These are phyloP conservation scores for Pipra filicauda DNA, from an alignment of 2,113 vertebrate genomes.

Conservation along the genomic window DNA sequence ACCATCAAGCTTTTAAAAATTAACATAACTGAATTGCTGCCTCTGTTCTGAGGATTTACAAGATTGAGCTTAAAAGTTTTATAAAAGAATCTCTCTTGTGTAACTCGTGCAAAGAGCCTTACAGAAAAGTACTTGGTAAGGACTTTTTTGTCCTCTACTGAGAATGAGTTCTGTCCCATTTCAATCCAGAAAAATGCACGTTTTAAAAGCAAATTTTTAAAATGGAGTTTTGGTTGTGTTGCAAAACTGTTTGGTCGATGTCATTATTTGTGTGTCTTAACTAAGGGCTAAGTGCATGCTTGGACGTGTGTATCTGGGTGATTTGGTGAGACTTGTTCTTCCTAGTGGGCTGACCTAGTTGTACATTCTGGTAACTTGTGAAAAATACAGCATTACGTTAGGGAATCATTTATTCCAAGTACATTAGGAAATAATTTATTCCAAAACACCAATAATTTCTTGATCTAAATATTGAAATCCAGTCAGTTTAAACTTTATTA, in stretches of 20 bases:
- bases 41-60: conserved; percentile 60
- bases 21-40: conserved; percentile 25
- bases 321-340: background rate
- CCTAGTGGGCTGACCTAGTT: background rate
- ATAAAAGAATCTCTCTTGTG: conserved; percentile 31
- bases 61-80: conserved; percentile 42
- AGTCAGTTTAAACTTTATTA: background rate
- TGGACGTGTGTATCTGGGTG: background rate
- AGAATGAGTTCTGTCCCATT: background rate
- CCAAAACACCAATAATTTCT: background rate
- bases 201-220: background rate
- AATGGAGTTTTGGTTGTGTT: background rate
- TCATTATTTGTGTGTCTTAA: conserved; percentile 14
- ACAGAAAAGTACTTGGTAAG: background rate
- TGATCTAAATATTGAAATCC: background rate
- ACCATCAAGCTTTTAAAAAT: background rate
- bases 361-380: background rate
- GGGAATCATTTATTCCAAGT: background rate
- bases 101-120: conserved; percentile 30
- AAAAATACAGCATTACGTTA: background rate
- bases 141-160: background rate
- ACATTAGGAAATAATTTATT: background rate
- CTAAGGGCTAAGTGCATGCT: background rate
- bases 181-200: background rate
- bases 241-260: background rate